These are phyloP conservation scores for Vombatus ursinus DNA, from an alignment of 2,113 vertebrate species.

Conservation along the genomic window DNA sequence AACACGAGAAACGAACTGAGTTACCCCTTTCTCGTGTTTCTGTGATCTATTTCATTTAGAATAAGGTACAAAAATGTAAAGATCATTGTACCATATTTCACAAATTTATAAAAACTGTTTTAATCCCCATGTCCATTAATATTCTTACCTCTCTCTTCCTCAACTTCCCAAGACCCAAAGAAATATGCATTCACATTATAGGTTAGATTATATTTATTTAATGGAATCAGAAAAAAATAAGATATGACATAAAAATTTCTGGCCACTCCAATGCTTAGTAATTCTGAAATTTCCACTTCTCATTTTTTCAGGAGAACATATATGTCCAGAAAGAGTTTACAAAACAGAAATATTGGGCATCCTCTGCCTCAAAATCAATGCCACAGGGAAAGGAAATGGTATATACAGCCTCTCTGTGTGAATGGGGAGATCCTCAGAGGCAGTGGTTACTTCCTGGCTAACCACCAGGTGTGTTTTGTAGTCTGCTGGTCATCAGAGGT, in stretches of 20 bases:
- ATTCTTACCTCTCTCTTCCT: not conserved
- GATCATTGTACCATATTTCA: not conserved
- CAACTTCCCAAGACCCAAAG: not conserved
- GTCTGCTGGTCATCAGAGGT: not conserved
- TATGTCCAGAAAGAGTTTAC: not conserved
- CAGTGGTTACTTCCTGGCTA: not conserved
- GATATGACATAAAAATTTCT: not conserved
- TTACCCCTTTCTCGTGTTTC: not conserved
- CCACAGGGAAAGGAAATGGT: not conserved
- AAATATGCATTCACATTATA: not conserved
- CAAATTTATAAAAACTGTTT: not conserved
- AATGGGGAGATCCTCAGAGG: not conserved
- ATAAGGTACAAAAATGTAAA: not conserved
- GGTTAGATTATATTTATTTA: not conserved
- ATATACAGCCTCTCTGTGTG: not conserved
- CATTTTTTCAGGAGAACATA: not conserved
- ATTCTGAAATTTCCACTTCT: not conserved
- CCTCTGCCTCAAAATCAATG: not conserved
- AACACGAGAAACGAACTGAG: not conserved
- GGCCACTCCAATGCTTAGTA: not conserved
- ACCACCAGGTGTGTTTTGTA: not conserved
- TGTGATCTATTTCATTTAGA: not conserved
- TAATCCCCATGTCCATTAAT: not conserved
- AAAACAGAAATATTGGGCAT: not conserved
- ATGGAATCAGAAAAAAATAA: not conserved